Conservation (phyloP, 2,888 invertebrate genomes). For the Pogonocherus hispidulus region DNA sequence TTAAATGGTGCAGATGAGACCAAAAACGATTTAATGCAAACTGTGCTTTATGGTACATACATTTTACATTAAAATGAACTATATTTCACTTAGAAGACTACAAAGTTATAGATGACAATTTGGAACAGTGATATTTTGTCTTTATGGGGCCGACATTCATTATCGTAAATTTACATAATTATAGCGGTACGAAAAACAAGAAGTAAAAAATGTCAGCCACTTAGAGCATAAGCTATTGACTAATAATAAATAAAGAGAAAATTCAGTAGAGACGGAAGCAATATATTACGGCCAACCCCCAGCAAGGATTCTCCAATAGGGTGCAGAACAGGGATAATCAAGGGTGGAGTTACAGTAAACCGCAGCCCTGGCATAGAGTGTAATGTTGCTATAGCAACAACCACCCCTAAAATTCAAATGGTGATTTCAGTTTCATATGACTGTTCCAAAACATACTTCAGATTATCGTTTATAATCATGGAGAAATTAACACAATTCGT, state of each 20-base stretch:
- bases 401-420: constrained; percentile 64
- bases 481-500: constrained; percentile 93
- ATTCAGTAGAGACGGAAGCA: constrained; percentile 54
- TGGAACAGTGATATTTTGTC: constrained; percentile 43
- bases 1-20: neutral
- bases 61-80: neutral
- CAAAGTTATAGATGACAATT: constrained; percentile 41
- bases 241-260: constrained; percentile 63
- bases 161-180: constrained; percentile 67
- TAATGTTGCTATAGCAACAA: constrained; percentile 65
- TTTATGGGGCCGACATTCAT: constrained; percentile 54
- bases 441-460: constrained; percentile 62
- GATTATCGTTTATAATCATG: constrained; percentile 71
- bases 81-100: constrained; percentile 9
- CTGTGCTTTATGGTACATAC: neutral
- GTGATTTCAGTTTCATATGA: constrained; percentile 64
- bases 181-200: constrained; percentile 65
- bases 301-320: constrained; percentile 57
- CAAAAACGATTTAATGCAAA: neutral
- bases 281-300: constrained; percentile 56
- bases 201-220: constrained; percentile 68
- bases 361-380: constrained; percentile 60
- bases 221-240: constrained; percentile 67
- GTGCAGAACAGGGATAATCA: constrained; percentile 45
- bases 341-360: constrained; percentile 59